Conservation (phyloP, 1,140 invertebrate species). For the Zaprionus gabonicus region DNA sequence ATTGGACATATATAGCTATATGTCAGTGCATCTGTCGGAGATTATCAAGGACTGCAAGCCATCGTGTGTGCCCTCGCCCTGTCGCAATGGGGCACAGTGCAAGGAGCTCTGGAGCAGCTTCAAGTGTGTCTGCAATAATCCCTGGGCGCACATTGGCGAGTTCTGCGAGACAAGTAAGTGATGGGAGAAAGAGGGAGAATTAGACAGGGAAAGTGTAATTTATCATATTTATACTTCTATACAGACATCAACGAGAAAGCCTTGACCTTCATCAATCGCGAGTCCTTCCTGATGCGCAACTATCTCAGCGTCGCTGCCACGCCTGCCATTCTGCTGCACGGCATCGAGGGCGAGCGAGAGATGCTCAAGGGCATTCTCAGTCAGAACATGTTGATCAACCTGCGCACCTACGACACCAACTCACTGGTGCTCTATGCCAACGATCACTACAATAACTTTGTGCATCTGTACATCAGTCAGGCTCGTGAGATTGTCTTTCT, state of each 20-base stretch:
- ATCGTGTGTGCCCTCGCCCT: constrained; percentile 96
- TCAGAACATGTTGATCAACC: constrained; percentile 93
- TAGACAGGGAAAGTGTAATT: background rate
- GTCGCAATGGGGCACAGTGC: constrained; percentile 95
- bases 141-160: constrained; percentile 94
- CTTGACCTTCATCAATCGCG: constrained; percentile 93
- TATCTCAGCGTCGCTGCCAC: constrained; percentile 86
- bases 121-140: constrained; percentile 94
- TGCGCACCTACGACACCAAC: constrained; percentile 93
- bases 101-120: constrained; percentile 97
- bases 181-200: background rate
- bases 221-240: background rate
- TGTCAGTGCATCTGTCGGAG: constrained; percentile 95
- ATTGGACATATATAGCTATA: constrained; percentile 95
- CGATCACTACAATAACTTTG: constrained; percentile 97
- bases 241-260: constrained; percentile 95
- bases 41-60: constrained; percentile 97
- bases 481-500: constrained; percentile 91
- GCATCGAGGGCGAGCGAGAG: constrained; percentile 87
- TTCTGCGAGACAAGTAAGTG: constrained; percentile 95
- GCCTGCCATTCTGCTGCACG: constrained; percentile 82
- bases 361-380: constrained; percentile 90
- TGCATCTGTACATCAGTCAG: constrained; percentile 93
- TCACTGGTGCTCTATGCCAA: constrained; percentile 95
- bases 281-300: constrained; percentile 91